phyloP scores from a whole-genome alignment of 2,797 vertebrate genomes.

The Platalea minor region DNA sequence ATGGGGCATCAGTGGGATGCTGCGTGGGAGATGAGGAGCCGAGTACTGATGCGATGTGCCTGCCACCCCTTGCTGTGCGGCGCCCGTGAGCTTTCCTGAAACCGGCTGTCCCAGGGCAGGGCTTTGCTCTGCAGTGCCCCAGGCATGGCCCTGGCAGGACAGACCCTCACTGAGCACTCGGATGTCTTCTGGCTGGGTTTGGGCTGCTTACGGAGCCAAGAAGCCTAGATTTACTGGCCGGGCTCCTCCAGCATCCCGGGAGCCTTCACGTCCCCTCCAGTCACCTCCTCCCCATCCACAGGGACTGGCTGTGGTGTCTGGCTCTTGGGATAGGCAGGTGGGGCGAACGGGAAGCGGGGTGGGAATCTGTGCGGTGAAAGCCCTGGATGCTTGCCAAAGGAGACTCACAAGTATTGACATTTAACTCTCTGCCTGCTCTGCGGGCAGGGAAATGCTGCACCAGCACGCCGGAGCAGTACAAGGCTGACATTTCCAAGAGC shows the following conservation, averaged over 20 bases:
- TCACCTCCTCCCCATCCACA: neutral
- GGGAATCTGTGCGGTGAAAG: neutral
- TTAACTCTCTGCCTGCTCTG: neutral
- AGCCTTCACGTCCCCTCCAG: neutral
- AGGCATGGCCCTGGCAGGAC: neutral
- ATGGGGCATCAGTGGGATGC: neutral
- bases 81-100: neutral
- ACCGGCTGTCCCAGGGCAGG: neutral
- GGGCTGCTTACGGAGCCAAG: neutral
- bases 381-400: neutral
- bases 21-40: neutral
- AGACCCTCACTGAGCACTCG: neutral
- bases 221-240: neutral
- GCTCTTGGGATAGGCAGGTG: neutral
- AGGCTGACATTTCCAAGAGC: neutral
- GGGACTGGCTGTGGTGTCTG: neutral
- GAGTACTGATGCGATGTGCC: rapidly evolving
- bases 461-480: neutral
- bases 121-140: rapidly evolving
- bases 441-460: neutral
- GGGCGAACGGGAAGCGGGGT: neutral
- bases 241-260: neutral
- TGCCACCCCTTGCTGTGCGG: rapidly evolving
- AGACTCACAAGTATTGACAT: neutral
- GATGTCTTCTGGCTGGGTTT: neutral